Evolutionary conservation across 2,888 invertebrate species (phyloP).

Genomic region (Escarpia spicata): DNA sequence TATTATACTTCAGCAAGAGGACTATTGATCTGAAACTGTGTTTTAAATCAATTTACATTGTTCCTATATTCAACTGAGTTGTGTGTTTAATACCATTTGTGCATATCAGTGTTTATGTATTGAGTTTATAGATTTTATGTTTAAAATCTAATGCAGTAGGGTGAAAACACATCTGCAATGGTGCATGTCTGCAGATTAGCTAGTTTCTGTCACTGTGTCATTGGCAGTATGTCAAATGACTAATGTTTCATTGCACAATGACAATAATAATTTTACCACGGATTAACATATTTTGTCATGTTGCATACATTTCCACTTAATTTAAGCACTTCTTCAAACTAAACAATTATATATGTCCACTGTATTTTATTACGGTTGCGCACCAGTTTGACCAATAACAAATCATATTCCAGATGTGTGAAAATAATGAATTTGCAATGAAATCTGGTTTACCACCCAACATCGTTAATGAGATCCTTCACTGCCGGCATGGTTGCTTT

Average conservation of each 20-base stretch:
- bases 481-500: too few relatives aligned
- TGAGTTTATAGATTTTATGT: background rate
- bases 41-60: constrained; percentile 16
- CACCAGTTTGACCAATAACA: too few relatives aligned
- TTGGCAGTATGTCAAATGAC: background rate
- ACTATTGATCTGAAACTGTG: background rate
- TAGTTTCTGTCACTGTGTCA: background rate
- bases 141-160: background rate
- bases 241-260: background rate
- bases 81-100: background rate
- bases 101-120: background rate
- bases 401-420: too few relatives aligned
- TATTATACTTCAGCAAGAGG: background rate
- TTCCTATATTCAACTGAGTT: background rate
- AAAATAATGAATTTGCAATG: too few relatives aligned
- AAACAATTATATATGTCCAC: too few relatives aligned
- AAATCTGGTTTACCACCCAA: too few relatives aligned
- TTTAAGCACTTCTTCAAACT: too few relatives aligned
- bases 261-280: background rate
- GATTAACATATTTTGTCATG: background rate
- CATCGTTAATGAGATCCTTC: too few relatives aligned
- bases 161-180: background rate
- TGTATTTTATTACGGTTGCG: too few relatives aligned
- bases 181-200: background rate
- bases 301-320: background rate